phyloP scores from a whole-genome alignment of 2,888 invertebrate genomes.

The Nesidiocoris tenuis region DNA sequence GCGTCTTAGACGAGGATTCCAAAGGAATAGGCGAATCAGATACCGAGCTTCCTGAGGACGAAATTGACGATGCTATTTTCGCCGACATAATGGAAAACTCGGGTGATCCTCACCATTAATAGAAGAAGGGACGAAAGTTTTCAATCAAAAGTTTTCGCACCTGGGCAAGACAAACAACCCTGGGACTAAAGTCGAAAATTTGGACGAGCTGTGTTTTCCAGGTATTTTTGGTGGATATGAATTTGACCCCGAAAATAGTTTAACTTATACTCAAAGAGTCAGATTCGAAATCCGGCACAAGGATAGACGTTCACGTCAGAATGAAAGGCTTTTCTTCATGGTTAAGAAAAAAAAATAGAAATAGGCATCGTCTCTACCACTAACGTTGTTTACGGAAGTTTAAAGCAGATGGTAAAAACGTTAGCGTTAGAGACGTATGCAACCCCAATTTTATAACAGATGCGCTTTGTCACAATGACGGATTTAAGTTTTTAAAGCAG shows the following conservation, averaged over 20 bases:
- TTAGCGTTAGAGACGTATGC: slow-evolving; percentile 11
- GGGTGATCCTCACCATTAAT: not conserved
- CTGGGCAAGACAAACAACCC: slow-evolving; percentile 26
- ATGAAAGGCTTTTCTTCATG: slow-evolving; percentile 27
- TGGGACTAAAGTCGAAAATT: not conserved
- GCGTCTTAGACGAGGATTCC: no score
- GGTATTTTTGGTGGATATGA: slow-evolving; percentile 11
- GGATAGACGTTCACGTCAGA: slow-evolving; percentile 19
- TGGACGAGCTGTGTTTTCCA: slow-evolving; percentile 30
- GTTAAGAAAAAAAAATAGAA: slow-evolving; percentile 23
- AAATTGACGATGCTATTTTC: not conserved
- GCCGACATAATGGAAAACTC: slow-evolving; percentile 4
- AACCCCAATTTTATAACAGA: slow-evolving; percentile 5
- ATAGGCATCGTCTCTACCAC: not conserved
- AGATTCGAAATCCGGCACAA: slow-evolving; percentile 23
- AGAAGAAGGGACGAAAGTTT: not conserved
- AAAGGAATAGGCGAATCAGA: not conserved
- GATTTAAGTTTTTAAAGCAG: slow-evolving; percentile 20
- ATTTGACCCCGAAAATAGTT: slow-evolving; percentile 5
- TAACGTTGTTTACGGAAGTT: slow-evolving; percentile 19
- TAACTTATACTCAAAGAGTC: slow-evolving; percentile 8
- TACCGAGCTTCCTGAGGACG: not conserved
- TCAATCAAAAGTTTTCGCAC: slow-evolving; percentile 5
- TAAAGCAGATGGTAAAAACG: not conserved
- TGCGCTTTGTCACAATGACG: slow-evolving; percentile 16